Evolutionary conservation across 2,888 invertebrate species (phyloP), one percentile per base, ranked within the genome.

Genomic region (Hanleya hanleyi): DNA sequence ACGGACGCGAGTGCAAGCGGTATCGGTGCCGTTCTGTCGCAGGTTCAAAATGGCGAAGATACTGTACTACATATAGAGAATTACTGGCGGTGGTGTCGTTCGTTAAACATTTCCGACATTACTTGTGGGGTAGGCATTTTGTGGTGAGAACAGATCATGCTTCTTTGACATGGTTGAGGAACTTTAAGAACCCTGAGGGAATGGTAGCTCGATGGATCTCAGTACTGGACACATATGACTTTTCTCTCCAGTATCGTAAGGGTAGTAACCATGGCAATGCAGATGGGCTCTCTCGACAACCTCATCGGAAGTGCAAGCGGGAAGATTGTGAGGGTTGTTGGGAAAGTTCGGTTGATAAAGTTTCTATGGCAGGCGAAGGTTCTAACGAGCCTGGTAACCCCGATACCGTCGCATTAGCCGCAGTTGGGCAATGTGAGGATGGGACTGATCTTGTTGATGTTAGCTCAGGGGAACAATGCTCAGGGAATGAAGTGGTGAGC

Each of bases 131-230:
- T 9, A 49, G 69, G 49, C 5, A 71, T 9, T 80, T 82, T 72
- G 32, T 73, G 6, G 70, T 83, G 1, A 37, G 81, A n/a, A 79
- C 81, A 32, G 82, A 83, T 70, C 83, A 84, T 71, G 70, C 74
- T 3, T 77, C 82, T 2, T 61, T 81, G 4, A 22, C 22, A 22
- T 81, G 81, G 78, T 33, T 78, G 26, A 41, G 68, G n/a, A 72
- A 67, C 7, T 77, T 77, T 9, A 78, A 76, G 37, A 64, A 75
- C 29, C 78, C 74, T 1, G 74, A 76, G 32, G 77, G 74, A 32
- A 66, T 71, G 62, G 5, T 75, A 0, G 75, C 75, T 2, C 29
- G 77, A 37, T 79, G 77, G 75, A 15, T 79, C 1, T 69, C 72
- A 33, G 50, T 70, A 22, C 51, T 74, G n/a, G 51, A 41, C 7